Conservation (phyloP, 92 coral and sea anemone genomes). For the Pocillopora meandrina region DNA sequence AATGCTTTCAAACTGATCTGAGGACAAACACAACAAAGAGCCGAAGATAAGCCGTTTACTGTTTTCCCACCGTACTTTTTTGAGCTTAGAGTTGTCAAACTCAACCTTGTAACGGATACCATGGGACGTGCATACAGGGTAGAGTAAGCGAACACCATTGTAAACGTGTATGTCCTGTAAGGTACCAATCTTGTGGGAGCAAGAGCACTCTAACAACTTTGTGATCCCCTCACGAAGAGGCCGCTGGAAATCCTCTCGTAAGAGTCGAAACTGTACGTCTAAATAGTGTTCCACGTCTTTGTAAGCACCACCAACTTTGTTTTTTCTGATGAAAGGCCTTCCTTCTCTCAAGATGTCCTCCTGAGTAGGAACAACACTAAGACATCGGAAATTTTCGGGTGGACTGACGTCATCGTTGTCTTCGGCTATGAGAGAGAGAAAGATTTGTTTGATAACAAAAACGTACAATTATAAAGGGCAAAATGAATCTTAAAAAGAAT, state of each 20-base stretch:
- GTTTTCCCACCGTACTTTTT: constrained; percentile 77
- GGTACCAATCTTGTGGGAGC: constrained; percentile 19
- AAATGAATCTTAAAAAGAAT: background rate
- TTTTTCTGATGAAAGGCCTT: constrained; percentile 72
- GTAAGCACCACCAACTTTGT: constrained; percentile 77
- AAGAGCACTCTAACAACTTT: constrained; percentile 52
- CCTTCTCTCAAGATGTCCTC: constrained; percentile 62
- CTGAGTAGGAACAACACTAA: constrained; percentile 75
- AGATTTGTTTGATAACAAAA: background rate
- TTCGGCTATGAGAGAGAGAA: constrained; percentile 30
- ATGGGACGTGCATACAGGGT: constrained; percentile 63
- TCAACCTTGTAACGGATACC: constrained; percentile 67
- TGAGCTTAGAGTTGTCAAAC: constrained; percentile 72
- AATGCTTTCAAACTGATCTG: constrained; percentile 83
- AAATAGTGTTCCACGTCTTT: constrained; percentile 75
- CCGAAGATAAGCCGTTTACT: constrained; percentile 93
- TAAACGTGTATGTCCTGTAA: constrained; percentile 83
- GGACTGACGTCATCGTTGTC: constrained; percentile 60
- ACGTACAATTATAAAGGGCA: background rate
- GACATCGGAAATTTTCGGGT: constrained; percentile 80
- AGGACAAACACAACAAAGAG: constrained; percentile 87
- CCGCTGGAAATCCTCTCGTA: constrained; percentile 87
- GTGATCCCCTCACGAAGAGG: constrained; percentile 88
- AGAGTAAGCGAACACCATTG: constrained; percentile 60
- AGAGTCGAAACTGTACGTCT: constrained; percentile 93